phyloP scores from a whole-genome alignment of 1,140 invertebrate species.

The Cherax quadricarinatus region DNA sequence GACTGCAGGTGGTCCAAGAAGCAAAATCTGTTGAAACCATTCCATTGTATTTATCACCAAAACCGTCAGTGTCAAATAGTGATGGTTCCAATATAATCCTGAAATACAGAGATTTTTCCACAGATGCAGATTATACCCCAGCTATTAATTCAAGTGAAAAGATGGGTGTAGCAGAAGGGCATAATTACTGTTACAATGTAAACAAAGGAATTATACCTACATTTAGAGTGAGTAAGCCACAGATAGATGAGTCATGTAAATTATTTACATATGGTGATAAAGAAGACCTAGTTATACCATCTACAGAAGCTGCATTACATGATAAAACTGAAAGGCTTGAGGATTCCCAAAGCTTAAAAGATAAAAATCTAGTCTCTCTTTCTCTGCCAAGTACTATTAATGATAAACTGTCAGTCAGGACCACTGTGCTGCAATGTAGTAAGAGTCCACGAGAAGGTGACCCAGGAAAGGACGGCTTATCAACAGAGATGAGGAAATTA shows the following conservation, averaged over 20 bases:
- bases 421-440: not conserved
- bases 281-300: not conserved
- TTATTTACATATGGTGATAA: not conserved
- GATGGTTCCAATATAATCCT: not conserved
- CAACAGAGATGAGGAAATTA: not conserved
- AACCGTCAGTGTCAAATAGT: not conserved
- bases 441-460: not conserved
- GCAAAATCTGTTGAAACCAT: not conserved
- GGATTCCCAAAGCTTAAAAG: not conserved
- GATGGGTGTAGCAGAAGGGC: not conserved
- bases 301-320: not conserved
- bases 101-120: not conserved
- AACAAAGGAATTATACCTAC: not conserved
- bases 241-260: not conserved
- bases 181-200: not conserved
- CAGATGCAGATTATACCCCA: not conserved
- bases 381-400: not conserved
- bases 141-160: not conserved
- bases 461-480: not conserved
- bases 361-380: not conserved
- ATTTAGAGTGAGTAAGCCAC: not conserved
- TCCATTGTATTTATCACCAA: not conserved
- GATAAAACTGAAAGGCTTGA: not conserved
- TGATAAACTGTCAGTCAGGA: not conserved
- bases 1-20: slow-evolving; percentile 6